Evolutionary conservation across 2,888 invertebrate species (phyloP).

Genomic region (Loripinus fragilis): DNA sequence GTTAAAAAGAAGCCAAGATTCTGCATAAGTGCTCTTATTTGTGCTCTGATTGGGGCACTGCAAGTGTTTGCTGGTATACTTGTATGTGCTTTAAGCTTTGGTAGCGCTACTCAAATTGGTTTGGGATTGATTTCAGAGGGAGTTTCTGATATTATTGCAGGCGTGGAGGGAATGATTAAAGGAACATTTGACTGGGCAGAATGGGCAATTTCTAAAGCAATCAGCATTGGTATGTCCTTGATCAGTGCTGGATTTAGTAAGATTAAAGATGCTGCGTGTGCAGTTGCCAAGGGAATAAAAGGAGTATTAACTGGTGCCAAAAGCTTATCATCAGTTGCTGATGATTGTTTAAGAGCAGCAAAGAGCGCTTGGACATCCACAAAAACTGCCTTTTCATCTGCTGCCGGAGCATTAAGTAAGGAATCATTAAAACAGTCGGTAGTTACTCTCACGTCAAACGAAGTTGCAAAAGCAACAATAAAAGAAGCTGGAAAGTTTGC

Average conservation of each 20-base stretch:
- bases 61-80: constrained; percentile 10
- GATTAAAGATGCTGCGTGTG: constrained; percentile 4
- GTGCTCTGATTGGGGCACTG: not conserved
- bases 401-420: not conserved
- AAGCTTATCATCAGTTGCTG: constrained; percentile 6
- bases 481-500: constrained; percentile 4
- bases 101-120: not conserved
- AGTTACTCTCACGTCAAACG: not conserved
- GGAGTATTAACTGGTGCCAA: not conserved
- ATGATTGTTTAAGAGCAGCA: not conserved
- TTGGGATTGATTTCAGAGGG: constrained; percentile 1
- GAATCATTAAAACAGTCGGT: not conserved
- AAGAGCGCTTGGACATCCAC: not conserved
- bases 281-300: constrained; percentile 4
- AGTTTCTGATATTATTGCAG: constrained; percentile 6
- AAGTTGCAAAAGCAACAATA: not conserved
- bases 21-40: not conserved
- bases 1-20: constrained; percentile 14
- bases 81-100: constrained; percentile 6
- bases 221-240: constrained; percentile 19
- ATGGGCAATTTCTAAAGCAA: constrained; percentile 27
- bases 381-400: not conserved
- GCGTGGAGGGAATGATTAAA: constrained; percentile 8
- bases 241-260: constrained; percentile 10
- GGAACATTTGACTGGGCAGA: constrained; percentile 15